Base-by-base conservation (phyloP, 2,113 vertebrate genomes). In the Nettapus auritus region DNA sequence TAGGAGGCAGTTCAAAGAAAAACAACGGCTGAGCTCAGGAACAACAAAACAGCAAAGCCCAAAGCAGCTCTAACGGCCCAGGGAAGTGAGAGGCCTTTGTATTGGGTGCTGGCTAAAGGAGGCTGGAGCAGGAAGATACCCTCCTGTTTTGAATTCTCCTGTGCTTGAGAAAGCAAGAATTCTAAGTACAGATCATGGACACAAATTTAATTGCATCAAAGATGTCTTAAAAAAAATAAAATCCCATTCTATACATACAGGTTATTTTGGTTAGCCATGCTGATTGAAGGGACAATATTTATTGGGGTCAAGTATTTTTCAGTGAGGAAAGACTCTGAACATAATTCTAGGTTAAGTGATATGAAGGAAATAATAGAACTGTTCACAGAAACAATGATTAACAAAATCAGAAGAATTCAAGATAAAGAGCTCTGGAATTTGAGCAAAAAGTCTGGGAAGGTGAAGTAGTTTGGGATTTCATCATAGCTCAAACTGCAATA, bases 381-480 rank as follows among this genome's bases (percentile, higher is more conserved):
- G 12, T 66, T 89, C 85, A 79, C 2, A 12, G 87, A 74, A 95
- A 73, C 22, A 60, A 40, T 79, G 11, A 53, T 50, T 84, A 1
- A 86, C 79, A 82, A 63, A 19, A 69, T 26, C 13, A 55, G 57
- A 68, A 88, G 9, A 63, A 76, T 44, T 91, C 34, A 75, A 62
- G 62, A 69, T 69, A 94, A 87, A 87, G 44, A 79, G 33, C 9
- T 92, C 23, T 55, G 81, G 48, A 89, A 89, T 94, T 82, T 85
- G 57, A 94, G 34, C 67, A 93, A 71, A 69, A 86, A 86, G 23
- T 60, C 64, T 68, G 42, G 60, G 71, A 67, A 94, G 56, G 33
- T 96, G 77, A 86, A 1, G 2, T 86, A 75, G 38, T 84, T 91
- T 56, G 63, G 90, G 36, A 92, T 94, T 93, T 95, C 89, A 75